Evolutionary conservation across 2,888 invertebrate species (phyloP).

Genomic region (Aspidapion aeneum): DNA sequence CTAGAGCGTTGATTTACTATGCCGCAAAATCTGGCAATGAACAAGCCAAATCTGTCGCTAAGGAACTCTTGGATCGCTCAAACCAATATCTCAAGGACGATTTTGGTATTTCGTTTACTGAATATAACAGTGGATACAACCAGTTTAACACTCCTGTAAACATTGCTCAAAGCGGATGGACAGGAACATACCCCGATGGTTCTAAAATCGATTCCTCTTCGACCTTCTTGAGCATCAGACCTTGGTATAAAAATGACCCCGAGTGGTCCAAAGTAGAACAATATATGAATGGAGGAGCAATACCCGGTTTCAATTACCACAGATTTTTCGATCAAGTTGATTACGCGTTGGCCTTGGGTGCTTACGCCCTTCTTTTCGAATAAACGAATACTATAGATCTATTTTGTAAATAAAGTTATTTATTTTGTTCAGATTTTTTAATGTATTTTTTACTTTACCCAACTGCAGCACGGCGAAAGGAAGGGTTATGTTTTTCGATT

Average conservation of each 20-base stretch:
- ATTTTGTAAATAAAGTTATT: no score
- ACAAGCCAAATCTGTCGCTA: conserved; percentile 23
- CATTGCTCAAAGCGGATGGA: conserved; percentile 26
- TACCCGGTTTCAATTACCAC: conserved; percentile 27
- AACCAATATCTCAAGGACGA: conserved; percentile 20
- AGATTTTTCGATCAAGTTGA: conserved; percentile 32
- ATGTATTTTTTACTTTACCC: no score
- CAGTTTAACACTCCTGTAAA: conserved; percentile 22
- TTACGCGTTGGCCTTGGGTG: conserved; percentile 27
- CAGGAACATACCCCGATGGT: conserved; percentile 29
- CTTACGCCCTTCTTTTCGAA: conserved; percentile 29
- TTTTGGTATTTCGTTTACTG: conserved; percentile 24
- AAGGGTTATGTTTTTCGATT: no score
- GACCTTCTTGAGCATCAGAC: conserved; percentile 28
- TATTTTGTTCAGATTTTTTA: no score
- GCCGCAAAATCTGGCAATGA: conserved; percentile 26
- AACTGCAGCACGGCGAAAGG: no score
- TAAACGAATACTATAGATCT: no score
- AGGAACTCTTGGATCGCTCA: conserved; percentile 25
- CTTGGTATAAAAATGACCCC: conserved; percentile 30
- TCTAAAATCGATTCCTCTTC: conserved; percentile 26
- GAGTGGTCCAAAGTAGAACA: conserved; percentile 26
- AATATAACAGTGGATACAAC: conserved; percentile 5
- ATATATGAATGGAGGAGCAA: conserved; percentile 27
- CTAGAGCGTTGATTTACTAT: conserved; percentile 27